These are phyloP conservation scores for Enteromius afrohamiltoni DNA, from an alignment of 2,797 vertebrate species.

Conservation along the genomic window DNA sequence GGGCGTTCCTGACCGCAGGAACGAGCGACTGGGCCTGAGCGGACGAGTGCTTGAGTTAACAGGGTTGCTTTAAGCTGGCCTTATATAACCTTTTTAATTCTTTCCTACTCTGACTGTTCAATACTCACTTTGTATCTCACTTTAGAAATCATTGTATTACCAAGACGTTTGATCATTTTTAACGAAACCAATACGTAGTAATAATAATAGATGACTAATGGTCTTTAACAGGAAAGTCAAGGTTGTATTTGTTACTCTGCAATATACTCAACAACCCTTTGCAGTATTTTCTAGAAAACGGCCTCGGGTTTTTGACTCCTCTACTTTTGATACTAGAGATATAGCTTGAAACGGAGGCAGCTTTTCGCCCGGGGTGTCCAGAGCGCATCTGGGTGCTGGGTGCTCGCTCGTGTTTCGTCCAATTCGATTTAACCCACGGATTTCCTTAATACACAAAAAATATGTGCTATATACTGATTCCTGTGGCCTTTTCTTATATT, in stretches of 20 bases:
- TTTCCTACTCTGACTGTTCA: slow-evolving; percentile 84
- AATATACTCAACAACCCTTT: slow-evolving; percentile 76
- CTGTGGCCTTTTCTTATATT: slow-evolving; percentile 79
- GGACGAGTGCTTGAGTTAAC: slow-evolving; percentile 62
- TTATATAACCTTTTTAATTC: slow-evolving; percentile 82
- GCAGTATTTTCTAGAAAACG: slow-evolving; percentile 80
- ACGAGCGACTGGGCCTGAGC: slow-evolving; percentile 60
- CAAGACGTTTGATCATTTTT: slow-evolving; percentile 64
- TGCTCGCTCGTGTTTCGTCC: slow-evolving; percentile 50
- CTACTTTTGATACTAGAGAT: slow-evolving; percentile 75
- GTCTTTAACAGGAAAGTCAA: slow-evolving; percentile 75
- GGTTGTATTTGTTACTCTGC: slow-evolving; percentile 81
- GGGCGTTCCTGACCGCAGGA: slow-evolving; percentile 70
- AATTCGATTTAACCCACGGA: slow-evolving; percentile 64
- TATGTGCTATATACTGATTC: slow-evolving; percentile 78
- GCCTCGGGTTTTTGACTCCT: slow-evolving; percentile 73
- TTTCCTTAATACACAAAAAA: slow-evolving; percentile 63
- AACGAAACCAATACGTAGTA: slow-evolving; percentile 72
- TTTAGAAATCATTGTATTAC: slow-evolving; percentile 69
- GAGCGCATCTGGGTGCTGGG: slow-evolving; percentile 49
- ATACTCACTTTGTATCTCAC: slow-evolving; percentile 82
- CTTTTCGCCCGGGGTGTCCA: slow-evolving; percentile 70
- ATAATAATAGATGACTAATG: slow-evolving; percentile 68
- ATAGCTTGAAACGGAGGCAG: slow-evolving; percentile 70
- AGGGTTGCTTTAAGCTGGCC: slow-evolving; percentile 79